These are phyloP conservation scores for Lithobius niger DNA, from an alignment of 1,140 invertebrate genomes.

Conservation along the genomic window DNA sequence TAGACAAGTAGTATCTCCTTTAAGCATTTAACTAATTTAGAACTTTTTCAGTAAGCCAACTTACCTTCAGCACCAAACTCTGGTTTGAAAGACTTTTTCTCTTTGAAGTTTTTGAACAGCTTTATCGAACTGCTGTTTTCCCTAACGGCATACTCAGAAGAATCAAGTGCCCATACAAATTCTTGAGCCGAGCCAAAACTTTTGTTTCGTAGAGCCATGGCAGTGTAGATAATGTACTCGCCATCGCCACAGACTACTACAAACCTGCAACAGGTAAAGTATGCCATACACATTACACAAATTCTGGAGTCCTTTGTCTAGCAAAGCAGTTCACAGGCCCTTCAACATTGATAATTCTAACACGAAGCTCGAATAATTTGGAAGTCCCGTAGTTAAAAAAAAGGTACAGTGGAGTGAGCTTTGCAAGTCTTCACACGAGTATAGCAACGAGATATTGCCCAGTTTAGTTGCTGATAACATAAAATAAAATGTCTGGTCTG, in stretches of 20 bases:
- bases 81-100: constrained; percentile 85
- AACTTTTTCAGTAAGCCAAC: too few relatives aligned
- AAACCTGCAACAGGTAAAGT: constrained; percentile 51
- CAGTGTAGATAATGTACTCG: constrained; percentile 99
- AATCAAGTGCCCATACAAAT: constrained; percentile 97
- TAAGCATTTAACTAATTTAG: too few relatives aligned
- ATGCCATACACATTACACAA: constrained; percentile 5
- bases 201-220: constrained; percentile 96
- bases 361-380: too few relatives aligned
- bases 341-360: not conserved
- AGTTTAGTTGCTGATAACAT: too few relatives aligned
- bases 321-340: not conserved
- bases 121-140: constrained; percentile 82
- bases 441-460: too few relatives aligned
- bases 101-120: constrained; percentile 97
- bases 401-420: too few relatives aligned
- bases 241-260: constrained; percentile 99
- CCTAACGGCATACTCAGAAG: constrained; percentile 81
- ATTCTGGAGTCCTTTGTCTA: not conserved
- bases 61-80: constrained; percentile 87
- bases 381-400: too few relatives aligned
- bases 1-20: too few relatives aligned
- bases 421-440: too few relatives aligned
- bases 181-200: constrained; percentile 96
- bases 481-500: too few relatives aligned